phyloP scores from a whole-genome alignment of 2,113 vertebrate species.

The Heptranchias perlo region DNA sequence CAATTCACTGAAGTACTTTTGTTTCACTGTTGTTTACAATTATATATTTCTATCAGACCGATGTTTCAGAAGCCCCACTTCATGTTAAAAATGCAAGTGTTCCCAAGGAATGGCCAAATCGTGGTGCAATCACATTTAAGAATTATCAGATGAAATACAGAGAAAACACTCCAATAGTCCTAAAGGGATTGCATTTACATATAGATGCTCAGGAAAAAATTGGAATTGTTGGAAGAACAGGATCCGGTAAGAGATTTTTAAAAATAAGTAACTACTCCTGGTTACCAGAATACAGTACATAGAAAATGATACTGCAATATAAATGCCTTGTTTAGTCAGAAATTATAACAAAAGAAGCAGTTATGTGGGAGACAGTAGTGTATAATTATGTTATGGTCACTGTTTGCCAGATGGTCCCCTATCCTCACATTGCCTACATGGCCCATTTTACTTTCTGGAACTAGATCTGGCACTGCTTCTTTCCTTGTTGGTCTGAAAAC shows the following conservation, averaged over 20 bases:
- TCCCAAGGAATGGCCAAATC: slow-evolving; percentile 58
- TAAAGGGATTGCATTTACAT: slow-evolving; percentile 55
- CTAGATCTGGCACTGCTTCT: not conserved
- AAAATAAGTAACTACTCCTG: not conserved
- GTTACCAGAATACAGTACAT: not conserved
- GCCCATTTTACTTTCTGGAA: not conserved
- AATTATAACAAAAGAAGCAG: not conserved
- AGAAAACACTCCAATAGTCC: slow-evolving; percentile 62
- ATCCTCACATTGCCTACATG: not conserved
- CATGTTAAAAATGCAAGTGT: slow-evolving; percentile 45
- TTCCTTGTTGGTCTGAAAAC: not conserved
- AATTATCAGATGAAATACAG: slow-evolving; percentile 70
- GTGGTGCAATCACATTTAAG: slow-evolving; percentile 60
- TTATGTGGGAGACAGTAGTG: not conserved
- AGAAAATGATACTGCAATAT: not conserved
- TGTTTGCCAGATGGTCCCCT: not conserved
- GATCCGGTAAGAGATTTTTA: slow-evolving; percentile 56
- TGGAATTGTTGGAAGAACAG: slow-evolving; percentile 69
- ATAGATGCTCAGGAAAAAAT: slow-evolving; percentile 63
- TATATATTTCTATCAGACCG: slow-evolving; percentile 49
- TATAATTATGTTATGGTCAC: not conserved
- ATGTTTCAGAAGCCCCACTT: slow-evolving; percentile 57
- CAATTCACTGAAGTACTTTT: not conserved
- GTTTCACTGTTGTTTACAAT: not conserved
- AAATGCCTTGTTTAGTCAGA: not conserved